A percentile compares a stretch with the other conserved stretches of the same genome.
These are phyloP conservation scores for Dryoscopus gambensis DNA, from an alignment of 2,113 vertebrate species.

Conservation along the genomic window DNA sequence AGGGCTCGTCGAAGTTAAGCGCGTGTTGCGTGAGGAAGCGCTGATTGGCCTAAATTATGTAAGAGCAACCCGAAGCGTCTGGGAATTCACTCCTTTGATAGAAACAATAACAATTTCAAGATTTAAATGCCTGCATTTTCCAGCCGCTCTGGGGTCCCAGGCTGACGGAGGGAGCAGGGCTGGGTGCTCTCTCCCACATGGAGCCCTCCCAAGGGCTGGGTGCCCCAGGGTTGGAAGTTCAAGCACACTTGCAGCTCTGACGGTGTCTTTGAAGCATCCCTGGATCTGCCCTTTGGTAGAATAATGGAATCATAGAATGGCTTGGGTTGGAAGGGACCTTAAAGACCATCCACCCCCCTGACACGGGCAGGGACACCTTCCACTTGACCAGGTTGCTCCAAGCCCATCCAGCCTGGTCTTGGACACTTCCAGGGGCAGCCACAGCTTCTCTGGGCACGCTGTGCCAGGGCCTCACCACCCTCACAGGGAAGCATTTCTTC, in stretches of 20 bases:
- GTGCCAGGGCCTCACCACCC: not conserved
- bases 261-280: not conserved
- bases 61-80: not conserved
- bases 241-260: fast-evolving
- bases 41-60: slow-evolving; percentile 51
- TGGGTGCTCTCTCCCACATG: not conserved
- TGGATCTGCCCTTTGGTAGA: not conserved
- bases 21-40: not conserved
- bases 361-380: not conserved
- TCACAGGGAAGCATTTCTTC: not conserved
- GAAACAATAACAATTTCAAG: slow-evolving; percentile 49
- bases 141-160: not conserved
- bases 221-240: fast-evolving
- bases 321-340: not conserved
- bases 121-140: slow-evolving; percentile 3
- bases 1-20: slow-evolving; percentile 35
- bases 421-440: not conserved
- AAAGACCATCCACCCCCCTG: not conserved
- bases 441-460: not conserved
- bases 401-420: not conserved
- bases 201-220: fast-evolving
- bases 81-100: not conserved
- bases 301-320: not conserved
- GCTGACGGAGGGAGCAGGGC: not conserved
- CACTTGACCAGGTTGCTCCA: fast-evolving